Percentiles rank a stretch among this genome's conserved stretches.
Evolutionary conservation across 2,113 vertebrate species (phyloP).

Genomic region (Zapus hudsonius): DNA sequence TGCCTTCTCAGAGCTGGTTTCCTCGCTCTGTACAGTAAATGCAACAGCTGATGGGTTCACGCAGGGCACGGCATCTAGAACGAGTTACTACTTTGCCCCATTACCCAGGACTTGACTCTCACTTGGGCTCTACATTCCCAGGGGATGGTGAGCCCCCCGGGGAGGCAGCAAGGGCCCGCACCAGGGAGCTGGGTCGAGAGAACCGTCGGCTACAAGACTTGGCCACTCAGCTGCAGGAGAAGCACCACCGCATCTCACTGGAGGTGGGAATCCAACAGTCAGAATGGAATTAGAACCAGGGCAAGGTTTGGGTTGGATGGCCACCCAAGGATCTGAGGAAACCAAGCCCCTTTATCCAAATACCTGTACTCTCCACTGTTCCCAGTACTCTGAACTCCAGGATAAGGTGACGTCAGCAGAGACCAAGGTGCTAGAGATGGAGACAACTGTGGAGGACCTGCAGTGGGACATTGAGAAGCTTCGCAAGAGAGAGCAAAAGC

Average conservation of each 20-base stretch:
- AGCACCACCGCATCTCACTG: slow-evolving; percentile 94
- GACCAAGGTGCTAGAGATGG: slow-evolving; percentile 97
- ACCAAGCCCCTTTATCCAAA: neutral
- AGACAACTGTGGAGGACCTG: slow-evolving; percentile 93
- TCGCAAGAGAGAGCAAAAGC: slow-evolving; percentile 94
- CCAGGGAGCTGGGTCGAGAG: slow-evolving; percentile 88
- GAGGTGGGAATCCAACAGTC: slow-evolving; percentile 84
- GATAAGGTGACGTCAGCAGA: slow-evolving; percentile 95
- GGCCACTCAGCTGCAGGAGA: slow-evolving; percentile 91
- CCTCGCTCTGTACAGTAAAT: slow-evolving; percentile 2
- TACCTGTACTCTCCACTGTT: neutral
- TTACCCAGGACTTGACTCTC: slow-evolving; percentile 9
- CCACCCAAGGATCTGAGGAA: neutral
- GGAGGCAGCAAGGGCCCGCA: slow-evolving; percentile 75
- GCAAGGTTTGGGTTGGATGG: neutral
- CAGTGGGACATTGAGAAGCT: slow-evolving; percentile 98
- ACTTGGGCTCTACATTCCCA: slow-evolving; percentile 44
- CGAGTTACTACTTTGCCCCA: neutral
- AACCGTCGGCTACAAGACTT: slow-evolving; percentile 91
- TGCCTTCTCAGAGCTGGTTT: slow-evolving; percentile 29
- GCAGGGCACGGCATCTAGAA: neutral
- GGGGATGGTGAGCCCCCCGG: slow-evolving; percentile 75
- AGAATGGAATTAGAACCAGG: neutral
- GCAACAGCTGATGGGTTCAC: neutral
- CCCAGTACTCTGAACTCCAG: slow-evolving; percentile 93